A percentile compares a stretch with the other conserved stretches of the same genome.
phyloP scores from a whole-genome alignment of 2,888 invertebrate species.

The Halictus quadricinctus region DNA sequence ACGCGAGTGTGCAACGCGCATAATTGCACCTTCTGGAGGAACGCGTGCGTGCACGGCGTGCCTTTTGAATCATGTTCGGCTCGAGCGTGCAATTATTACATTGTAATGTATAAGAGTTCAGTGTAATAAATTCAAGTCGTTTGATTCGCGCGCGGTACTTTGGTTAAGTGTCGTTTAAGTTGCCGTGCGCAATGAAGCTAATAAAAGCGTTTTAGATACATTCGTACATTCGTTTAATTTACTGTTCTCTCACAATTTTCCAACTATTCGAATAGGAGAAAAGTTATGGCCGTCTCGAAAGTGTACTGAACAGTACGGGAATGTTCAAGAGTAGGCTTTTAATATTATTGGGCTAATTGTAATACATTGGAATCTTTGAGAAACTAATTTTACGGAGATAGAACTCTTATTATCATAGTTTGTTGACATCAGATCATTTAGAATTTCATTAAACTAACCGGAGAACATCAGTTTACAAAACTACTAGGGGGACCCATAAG shows the following conservation, averaged over 20 bases:
- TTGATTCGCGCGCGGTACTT: constrained; percentile 20
- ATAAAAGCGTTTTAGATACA: background rate
- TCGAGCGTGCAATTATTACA: constrained; percentile 48
- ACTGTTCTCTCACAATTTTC: background rate
- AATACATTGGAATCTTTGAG: too few relatives aligned
- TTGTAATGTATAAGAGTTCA: constrained; percentile 38
- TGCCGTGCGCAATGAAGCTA: background rate
- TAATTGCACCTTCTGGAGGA: constrained; percentile 46
- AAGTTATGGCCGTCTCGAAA: too few relatives aligned
- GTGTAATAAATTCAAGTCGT: constrained; percentile 40
- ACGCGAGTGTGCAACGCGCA: constrained; percentile 37
- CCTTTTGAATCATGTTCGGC: constrained; percentile 39
- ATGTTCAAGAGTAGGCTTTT: too few relatives aligned
- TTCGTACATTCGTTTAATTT: background rate
- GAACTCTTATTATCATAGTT: too few relatives aligned
- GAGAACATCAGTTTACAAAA: too few relatives aligned
- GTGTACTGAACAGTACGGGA: too few relatives aligned
- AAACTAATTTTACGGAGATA: too few relatives aligned
- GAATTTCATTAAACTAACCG: too few relatives aligned
- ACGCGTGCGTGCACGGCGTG: constrained; percentile 38
- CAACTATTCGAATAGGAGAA: too few relatives aligned
- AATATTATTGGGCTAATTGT: too few relatives aligned
- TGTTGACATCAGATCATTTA: too few relatives aligned
- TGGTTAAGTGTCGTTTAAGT: background rate
- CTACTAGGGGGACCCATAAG: too few relatives aligned